These are phyloP conservation scores for Mellilla xanthometata DNA, from an alignment of 2,888 invertebrate genomes.

Conservation along the genomic window DNA sequence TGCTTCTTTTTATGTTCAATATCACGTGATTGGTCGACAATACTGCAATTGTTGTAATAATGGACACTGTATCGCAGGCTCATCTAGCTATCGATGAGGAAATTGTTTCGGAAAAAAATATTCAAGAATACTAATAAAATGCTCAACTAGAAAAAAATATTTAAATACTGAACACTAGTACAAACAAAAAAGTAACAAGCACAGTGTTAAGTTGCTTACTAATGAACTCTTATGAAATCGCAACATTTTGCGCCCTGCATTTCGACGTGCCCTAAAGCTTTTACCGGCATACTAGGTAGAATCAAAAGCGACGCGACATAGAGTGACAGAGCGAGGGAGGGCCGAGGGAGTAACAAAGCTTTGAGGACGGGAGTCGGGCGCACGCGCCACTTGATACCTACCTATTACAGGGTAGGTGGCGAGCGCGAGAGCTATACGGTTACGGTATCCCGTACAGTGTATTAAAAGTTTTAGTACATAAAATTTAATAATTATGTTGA, in stretches of 20 bases:
- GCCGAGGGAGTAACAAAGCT: conserved; percentile 8
- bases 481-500: too few relatives aligned
- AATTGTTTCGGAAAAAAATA: too few relatives aligned
- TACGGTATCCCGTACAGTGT: too few relatives aligned
- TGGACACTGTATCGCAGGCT: too few relatives aligned
- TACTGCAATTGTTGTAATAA: background rate
- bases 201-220: too few relatives aligned
- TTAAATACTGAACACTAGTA: too few relatives aligned
- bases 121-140: too few relatives aligned
- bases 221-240: too few relatives aligned
- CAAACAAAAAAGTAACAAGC: too few relatives aligned
- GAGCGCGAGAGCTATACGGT: background rate
- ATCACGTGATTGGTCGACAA: background rate
- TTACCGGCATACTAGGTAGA: conserved; percentile 16
- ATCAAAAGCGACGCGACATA: conserved; percentile 43
- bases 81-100: too few relatives aligned
- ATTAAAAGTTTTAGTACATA: too few relatives aligned
- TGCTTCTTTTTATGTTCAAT: conserved; percentile 3
- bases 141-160: too few relatives aligned
- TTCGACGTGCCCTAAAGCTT: conserved; percentile 2
- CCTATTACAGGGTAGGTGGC: conserved; percentile 10
- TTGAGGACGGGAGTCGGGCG: conserved; percentile 42
- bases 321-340: conserved; percentile 47
- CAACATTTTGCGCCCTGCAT: background rate
- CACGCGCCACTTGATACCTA: conserved; percentile 66